Evolutionary conservation across 2,113 vertebrate genomes (phyloP).

Genomic region (Cyprinodon tularosa): DNA sequence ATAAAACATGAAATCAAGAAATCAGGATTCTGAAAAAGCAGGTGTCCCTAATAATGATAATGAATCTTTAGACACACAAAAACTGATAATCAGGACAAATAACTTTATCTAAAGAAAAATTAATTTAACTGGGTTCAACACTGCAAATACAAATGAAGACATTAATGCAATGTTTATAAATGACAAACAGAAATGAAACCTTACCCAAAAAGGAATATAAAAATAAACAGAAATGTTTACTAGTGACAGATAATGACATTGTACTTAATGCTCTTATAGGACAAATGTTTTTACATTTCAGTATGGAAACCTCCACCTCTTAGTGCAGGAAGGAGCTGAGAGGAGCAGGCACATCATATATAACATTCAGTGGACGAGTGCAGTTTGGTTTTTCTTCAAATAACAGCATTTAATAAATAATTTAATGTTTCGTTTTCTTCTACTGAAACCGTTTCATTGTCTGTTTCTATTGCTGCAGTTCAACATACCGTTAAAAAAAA

Average conservation of each 20-base stretch:
- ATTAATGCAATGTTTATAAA: not conserved
- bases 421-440: not conserved
- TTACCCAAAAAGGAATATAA: not conserved
- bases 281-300: not conserved
- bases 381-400: constrained; percentile 19
- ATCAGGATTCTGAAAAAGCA: not conserved
- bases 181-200: constrained; percentile 13
- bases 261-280: constrained; percentile 23
- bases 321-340: constrained; percentile 29
- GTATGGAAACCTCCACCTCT: not conserved
- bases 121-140: not conserved
- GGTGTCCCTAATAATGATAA: not conserved
- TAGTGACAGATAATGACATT: constrained; percentile 23
- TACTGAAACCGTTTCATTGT: not conserved
- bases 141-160: not conserved
- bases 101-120: not conserved
- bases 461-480: constrained; percentile 8
- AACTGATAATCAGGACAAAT: not conserved
- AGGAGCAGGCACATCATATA: constrained; percentile 27
- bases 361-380: constrained; percentile 54
- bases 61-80: not conserved
- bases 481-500: not conserved
- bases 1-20: not conserved
- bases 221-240: not conserved
- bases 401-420: constrained; percentile 5